These are phyloP conservation scores for Drosophila buzzatii DNA, from an alignment of 2,888 invertebrate species.

Conservation along the genomic window DNA sequence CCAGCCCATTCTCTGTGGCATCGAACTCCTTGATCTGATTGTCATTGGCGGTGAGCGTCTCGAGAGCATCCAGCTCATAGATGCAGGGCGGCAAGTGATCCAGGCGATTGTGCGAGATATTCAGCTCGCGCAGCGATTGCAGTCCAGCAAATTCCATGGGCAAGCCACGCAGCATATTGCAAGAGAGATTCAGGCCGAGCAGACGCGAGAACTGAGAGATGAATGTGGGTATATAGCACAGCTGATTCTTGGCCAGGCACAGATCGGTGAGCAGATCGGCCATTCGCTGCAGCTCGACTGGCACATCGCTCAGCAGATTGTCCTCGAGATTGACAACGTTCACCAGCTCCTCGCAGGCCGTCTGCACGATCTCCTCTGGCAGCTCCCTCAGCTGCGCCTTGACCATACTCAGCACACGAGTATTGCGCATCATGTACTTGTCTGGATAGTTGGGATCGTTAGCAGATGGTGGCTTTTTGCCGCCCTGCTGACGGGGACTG, in stretches of 20 bases:
- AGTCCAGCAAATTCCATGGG: slow-evolving; percentile 90
- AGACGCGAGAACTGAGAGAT: slow-evolving; percentile 87
- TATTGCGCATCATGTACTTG: slow-evolving; percentile 62
- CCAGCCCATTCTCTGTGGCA: slow-evolving; percentile 87
- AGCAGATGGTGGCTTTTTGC: not conserved
- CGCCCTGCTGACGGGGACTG: slow-evolving; percentile 60
- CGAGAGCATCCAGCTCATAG: slow-evolving; percentile 91
- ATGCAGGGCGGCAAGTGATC: slow-evolving; percentile 89
- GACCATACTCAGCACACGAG: slow-evolving; percentile 30
- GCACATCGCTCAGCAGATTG: slow-evolving; percentile 50
- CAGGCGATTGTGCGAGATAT: slow-evolving; percentile 90
- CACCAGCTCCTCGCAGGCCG: slow-evolving; percentile 51
- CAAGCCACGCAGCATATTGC: slow-evolving; percentile 88
- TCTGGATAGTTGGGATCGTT: slow-evolving; percentile 41
- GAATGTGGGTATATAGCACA: slow-evolving; percentile 88
- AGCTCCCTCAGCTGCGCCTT: slow-evolving; percentile 30
- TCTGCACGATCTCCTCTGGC: slow-evolving; percentile 50
- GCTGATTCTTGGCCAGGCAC: slow-evolving; percentile 89
- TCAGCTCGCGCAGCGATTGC: slow-evolving; percentile 89
- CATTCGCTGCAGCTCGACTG: slow-evolving; percentile 83
- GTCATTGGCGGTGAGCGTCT: slow-evolving; percentile 90
- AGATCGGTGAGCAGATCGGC: slow-evolving; percentile 87
- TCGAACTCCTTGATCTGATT: slow-evolving; percentile 89
- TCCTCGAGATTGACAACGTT: slow-evolving; percentile 50
- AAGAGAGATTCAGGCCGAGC: slow-evolving; percentile 88